Evolutionary conservation across 2,888 invertebrate genomes (phyloP).

Genomic region (Folsomia manolachei): DNA sequence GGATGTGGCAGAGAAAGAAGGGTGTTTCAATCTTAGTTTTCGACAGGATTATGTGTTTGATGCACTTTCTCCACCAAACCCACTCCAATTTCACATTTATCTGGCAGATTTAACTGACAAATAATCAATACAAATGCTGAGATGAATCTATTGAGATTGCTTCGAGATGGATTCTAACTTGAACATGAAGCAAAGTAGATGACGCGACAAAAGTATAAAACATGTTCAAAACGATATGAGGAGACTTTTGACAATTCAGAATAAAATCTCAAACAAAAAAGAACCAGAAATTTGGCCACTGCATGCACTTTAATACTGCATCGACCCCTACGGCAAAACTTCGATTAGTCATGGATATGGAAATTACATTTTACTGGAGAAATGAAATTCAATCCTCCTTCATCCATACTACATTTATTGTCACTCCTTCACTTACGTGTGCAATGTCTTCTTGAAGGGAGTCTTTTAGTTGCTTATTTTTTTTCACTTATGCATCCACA

Average conservation of each 20-base stretch:
- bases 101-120: background rate
- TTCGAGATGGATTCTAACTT: too few species aligned
- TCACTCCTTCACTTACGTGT: too few species aligned
- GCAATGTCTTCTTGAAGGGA: background rate
- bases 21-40: too few species aligned
- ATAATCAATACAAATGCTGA: background rate
- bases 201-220: too few species aligned
- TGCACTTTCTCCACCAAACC: background rate
- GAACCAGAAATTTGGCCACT: too few species aligned
- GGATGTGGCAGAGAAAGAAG: background rate
- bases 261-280: too few species aligned
- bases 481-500: background rate
- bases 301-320: too few species aligned
- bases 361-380: conserved; percentile 29
- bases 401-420: background rate
- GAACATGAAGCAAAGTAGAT: too few species aligned
- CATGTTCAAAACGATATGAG: too few species aligned
- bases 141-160: too few species aligned
- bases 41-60: background rate
- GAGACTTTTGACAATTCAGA: too few species aligned
- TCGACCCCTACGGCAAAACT: too few species aligned
- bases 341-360: conserved; percentile 45
- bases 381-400: conserved; percentile 12
- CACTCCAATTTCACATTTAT: background rate
- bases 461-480: background rate